Percentiles rank a stretch among this genome's conserved stretches.
Evolutionary conservation across 2,113 vertebrate genomes (phyloP).

Genomic region (Myrmophylax atrothorax): DNA sequence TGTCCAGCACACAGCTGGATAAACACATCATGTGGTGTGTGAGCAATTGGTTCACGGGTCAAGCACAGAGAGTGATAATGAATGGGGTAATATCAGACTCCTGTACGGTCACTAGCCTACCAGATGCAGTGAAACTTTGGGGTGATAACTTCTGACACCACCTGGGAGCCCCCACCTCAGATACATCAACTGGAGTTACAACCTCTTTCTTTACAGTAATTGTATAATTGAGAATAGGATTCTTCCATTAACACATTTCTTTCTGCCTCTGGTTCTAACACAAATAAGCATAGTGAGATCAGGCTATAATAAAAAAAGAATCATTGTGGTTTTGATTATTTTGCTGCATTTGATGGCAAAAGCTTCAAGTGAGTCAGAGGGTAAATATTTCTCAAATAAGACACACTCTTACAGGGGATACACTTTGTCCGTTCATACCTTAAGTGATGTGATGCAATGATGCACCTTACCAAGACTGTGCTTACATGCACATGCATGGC

Average conservation of each 20-base stretch:
- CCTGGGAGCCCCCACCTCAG: conserved; percentile 57
- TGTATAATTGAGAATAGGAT: conserved; percentile 60
- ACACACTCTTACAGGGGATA: not conserved
- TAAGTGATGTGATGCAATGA: not conserved
- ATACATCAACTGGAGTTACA: conserved; percentile 68
- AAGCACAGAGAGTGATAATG: no score
- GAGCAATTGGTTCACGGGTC: no score
- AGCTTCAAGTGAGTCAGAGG: not conserved
- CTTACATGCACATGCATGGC: no score
- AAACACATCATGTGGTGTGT: no score
- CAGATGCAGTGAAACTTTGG: conserved; percentile 31
- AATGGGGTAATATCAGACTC: no score
- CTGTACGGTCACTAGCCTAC: not conserved
- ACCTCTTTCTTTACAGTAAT: conserved; percentile 66
- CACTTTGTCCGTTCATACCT: not conserved
- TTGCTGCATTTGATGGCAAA: not conserved
- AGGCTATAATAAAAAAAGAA: not conserved
- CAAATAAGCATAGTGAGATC: not conserved
- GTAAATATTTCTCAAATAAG: not conserved
- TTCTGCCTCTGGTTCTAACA: conserved; percentile 68
- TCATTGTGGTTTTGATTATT: not conserved
- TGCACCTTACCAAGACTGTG: not conserved
- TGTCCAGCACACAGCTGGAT: not conserved
- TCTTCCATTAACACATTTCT: conserved; percentile 65
- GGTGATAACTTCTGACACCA: conserved; percentile 51